Conservation (phyloP, 1,140 invertebrate genomes). For the Drosophila parvula region DNA sequence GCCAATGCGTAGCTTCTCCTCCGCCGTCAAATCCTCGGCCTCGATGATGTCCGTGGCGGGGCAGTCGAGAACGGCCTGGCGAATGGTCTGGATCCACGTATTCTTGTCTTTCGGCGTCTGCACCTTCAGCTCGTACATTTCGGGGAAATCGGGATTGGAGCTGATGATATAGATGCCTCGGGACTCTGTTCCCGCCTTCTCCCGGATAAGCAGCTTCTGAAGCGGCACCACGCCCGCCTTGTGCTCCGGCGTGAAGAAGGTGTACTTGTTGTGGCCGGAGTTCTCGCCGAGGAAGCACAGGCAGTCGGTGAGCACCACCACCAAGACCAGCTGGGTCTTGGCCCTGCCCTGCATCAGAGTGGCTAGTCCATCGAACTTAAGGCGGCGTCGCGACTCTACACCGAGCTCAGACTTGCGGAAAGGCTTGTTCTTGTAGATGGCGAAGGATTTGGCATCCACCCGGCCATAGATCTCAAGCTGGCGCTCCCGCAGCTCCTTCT, state of each 20-base stretch:
- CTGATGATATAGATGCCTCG: conserved; percentile 95
- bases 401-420: conserved; percentile 98
- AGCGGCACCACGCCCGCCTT: conserved; percentile 95
- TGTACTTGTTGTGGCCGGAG: conserved; percentile 90
- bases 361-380: conserved; percentile 94
- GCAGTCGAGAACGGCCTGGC: conserved; percentile 90
- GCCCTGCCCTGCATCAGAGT: conserved; percentile 93
- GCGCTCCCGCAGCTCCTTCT: conserved; percentile 94
- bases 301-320: conserved; percentile 95
- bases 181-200: conserved; percentile 94
- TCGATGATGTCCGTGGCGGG: conserved; percentile 87
- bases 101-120: conserved; percentile 94
- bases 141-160: conserved; percentile 93
- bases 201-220: conserved; percentile 94
- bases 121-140: conserved; percentile 98
- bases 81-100: conserved; percentile 93
- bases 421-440: conserved; percentile 91
- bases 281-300: conserved; percentile 96
- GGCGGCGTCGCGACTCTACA: conserved; percentile 90
- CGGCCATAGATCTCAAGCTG: conserved; percentile 96
- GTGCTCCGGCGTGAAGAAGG: conserved; percentile 94
- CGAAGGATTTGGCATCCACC: conserved; percentile 96
- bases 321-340: conserved; percentile 92
- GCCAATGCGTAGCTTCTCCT: conserved; percentile 90
- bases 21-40: conserved; percentile 87